Conservation (phyloP, 2,797 vertebrate species). For the Masticophis lateralis region DNA sequence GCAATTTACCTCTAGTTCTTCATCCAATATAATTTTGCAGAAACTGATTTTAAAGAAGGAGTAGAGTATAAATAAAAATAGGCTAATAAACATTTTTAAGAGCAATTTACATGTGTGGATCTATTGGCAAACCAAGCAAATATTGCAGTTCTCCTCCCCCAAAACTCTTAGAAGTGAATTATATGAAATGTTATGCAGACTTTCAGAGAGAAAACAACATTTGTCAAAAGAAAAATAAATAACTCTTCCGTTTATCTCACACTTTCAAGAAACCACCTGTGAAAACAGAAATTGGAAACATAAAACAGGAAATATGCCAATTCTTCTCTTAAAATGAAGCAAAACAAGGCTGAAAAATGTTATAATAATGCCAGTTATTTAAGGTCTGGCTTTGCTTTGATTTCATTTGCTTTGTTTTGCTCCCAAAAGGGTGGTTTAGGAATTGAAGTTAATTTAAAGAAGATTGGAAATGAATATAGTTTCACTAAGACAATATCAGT, state of each 20-base stretch:
- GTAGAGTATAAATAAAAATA: not conserved
- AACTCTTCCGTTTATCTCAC: not conserved
- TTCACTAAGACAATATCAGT: slow-evolving; percentile 4
- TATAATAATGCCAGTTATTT: not conserved
- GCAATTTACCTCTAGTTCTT: not conserved
- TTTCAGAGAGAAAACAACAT: slow-evolving; percentile 61
- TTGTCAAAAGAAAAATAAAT: slow-evolving; percentile 39
- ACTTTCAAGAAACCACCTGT: slow-evolving; percentile 13
- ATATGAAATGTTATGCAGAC: slow-evolving; percentile 56
- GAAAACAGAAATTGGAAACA: slow-evolving; percentile 5
- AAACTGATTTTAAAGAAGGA: not conserved
- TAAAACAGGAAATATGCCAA: slow-evolving; percentile 7
- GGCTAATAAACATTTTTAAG: not conserved
- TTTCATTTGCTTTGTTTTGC: slow-evolving; percentile 2
- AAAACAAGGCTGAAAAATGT: not conserved
- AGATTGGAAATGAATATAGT: slow-evolving; percentile 23
- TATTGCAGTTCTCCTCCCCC: slow-evolving; percentile 9
- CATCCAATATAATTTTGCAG: not conserved
- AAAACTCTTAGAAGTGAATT: slow-evolving; percentile 14
- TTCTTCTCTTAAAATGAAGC: not conserved
- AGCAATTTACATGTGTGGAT: not conserved
- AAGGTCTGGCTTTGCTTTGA: slow-evolving; percentile 1
- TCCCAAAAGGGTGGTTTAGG: slow-evolving; percentile 11
- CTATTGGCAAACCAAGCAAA: slow-evolving; percentile 3
- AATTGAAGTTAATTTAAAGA: slow-evolving; percentile 28